These are phyloP conservation scores for Crax fasciolata DNA, from an alignment of 2,797 vertebrate species.

Conservation along the genomic window DNA sequence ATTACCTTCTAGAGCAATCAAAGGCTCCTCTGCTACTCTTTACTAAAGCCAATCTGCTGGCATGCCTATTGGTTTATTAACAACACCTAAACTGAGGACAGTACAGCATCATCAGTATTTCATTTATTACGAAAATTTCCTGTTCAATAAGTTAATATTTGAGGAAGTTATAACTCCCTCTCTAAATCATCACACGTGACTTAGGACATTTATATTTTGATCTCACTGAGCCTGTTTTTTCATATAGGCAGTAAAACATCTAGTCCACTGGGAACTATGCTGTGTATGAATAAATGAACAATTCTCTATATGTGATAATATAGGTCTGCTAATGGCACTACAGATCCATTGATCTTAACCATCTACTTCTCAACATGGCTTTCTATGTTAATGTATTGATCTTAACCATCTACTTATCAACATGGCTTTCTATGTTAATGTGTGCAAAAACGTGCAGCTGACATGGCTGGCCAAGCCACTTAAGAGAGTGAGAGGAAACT, in stretches of 20 bases:
- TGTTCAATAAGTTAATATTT: not conserved
- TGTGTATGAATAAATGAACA: conserved; percentile 20
- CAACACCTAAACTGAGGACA: not conserved
- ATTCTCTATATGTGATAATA: not conserved
- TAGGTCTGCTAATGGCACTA: not conserved
- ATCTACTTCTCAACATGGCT: not conserved
- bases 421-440: not conserved
- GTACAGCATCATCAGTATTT: not conserved
- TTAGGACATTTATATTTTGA: not conserved
- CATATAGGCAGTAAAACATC: not conserved
- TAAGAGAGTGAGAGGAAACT: not conserved
- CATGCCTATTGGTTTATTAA: not conserved
- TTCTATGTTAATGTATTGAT: not conserved
- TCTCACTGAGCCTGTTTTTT: not conserved
- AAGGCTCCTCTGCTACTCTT: not conserved
- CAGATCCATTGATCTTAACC: not conserved
- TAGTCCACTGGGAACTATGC: not conserved
- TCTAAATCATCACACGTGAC: not conserved
- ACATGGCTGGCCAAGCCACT: not conserved
- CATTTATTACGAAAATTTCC: not conserved
- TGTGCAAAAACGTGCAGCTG: not conserved
- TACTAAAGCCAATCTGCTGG: not conserved
- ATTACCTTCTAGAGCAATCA: not conserved
- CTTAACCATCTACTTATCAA: not conserved
- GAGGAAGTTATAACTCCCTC: not conserved